Evolutionary conservation across 2,113 vertebrate species (phyloP).

Genomic region (Periophthalmus modestus): DNA sequence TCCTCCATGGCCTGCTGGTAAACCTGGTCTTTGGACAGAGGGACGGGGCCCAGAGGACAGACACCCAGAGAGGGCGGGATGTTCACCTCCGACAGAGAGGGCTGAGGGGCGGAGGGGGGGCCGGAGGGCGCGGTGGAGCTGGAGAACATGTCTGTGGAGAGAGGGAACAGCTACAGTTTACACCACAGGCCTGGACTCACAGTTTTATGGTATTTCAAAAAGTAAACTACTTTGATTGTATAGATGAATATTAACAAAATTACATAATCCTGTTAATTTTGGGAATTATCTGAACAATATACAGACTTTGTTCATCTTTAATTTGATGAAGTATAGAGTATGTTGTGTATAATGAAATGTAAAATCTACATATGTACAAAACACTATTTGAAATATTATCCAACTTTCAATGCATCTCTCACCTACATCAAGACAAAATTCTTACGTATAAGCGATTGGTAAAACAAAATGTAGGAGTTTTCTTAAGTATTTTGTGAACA

Average conservation of each 20-base stretch:
- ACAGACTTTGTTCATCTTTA: background rate
- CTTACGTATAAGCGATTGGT: too few relatives aligned
- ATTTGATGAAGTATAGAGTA: too few relatives aligned
- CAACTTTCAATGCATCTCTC: too few relatives aligned
- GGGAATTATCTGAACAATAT: background rate
- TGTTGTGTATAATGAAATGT: too few relatives aligned
- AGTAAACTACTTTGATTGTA: background rate
- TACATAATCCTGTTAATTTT: too few relatives aligned
- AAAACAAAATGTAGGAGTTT: too few relatives aligned
- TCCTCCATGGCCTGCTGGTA: slow-evolving; percentile 94
- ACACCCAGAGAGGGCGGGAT: slow-evolving; percentile 88
- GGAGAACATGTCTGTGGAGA: slow-evolving; percentile 77
- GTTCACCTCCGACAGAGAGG: slow-evolving; percentile 87
- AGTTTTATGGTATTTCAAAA: too few relatives aligned
- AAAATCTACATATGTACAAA: too few relatives aligned
- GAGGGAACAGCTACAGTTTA: background rate
- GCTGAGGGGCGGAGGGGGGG: slow-evolving; percentile 74
- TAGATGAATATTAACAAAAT: background rate
- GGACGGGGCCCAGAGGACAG: slow-evolving; percentile 86
- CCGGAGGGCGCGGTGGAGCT: slow-evolving; percentile 72
- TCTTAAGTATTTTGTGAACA: too few relatives aligned
- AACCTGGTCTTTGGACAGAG: slow-evolving; percentile 90
- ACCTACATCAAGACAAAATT: too few relatives aligned
- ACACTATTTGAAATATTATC: too few relatives aligned
- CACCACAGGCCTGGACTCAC: background rate